Conservation (phyloP, 2,797 vertebrate genomes). For the Darevskia nairensis region DNA sequence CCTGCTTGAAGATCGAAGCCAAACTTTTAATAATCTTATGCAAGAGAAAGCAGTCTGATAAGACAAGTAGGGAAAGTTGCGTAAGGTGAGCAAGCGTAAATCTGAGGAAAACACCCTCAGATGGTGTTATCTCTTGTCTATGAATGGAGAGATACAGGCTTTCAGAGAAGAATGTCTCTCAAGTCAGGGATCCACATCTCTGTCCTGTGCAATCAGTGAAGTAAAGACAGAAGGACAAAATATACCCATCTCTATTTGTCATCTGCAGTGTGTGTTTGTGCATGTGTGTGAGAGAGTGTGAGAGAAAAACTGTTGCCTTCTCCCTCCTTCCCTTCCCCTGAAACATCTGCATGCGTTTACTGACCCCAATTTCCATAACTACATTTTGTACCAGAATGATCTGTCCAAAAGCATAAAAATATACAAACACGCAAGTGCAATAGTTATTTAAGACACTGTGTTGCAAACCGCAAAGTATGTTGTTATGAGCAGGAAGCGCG, state of each 20-base stretch:
- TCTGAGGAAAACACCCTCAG: constrained; percentile 20
- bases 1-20: background rate
- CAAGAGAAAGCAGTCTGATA: background rate
- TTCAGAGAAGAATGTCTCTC: constrained; percentile 37
- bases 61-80: background rate
- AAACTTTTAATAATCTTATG: background rate
- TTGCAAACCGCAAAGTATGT: constrained; percentile 24
- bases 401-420: constrained; percentile 33
- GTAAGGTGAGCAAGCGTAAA: background rate
- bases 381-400: constrained; percentile 26
- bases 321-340: constrained; percentile 16
- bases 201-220: constrained; percentile 47
- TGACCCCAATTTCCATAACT: constrained; percentile 28
- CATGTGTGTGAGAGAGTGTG: background rate
- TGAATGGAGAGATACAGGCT: background rate
- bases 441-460: constrained; percentile 13
- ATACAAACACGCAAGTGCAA: background rate
- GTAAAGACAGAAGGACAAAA: constrained; percentile 33
- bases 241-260: constrained; percentile 26
- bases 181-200: constrained; percentile 37
- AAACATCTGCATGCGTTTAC: constrained; percentile 16
- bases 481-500: constrained; percentile 15
- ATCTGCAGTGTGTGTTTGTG: background rate
- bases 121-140: constrained; percentile 25
- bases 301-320: constrained; percentile 12